These are phyloP conservation scores for Orientallactaga sibirica DNA, from an alignment of 2,797 vertebrate genomes.

Conservation along the genomic window DNA sequence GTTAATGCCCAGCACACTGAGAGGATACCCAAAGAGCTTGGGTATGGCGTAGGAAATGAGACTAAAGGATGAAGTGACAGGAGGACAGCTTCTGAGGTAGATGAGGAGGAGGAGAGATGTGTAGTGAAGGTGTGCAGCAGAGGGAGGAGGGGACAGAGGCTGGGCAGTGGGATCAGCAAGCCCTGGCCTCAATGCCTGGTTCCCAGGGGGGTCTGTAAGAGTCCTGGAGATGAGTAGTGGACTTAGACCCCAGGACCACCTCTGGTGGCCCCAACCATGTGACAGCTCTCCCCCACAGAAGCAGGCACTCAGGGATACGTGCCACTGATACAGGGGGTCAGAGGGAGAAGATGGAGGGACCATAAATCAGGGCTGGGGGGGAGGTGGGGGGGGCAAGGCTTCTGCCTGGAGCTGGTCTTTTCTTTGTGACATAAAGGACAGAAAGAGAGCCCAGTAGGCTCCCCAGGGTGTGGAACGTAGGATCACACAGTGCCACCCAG, in stretches of 20 bases:
- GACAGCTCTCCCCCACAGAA: not conserved
- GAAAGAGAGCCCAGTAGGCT: not conserved
- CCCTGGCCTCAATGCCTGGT: not conserved
- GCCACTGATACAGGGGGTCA: not conserved
- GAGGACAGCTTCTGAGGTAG: not conserved
- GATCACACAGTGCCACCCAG: not conserved
- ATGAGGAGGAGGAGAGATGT: accelerated
- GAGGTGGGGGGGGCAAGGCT: accelerated
- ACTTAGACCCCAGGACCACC: not conserved
- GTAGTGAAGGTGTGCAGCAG: not conserved
- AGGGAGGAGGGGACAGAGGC: no score
- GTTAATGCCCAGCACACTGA: not conserved
- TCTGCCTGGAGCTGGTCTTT: not conserved
- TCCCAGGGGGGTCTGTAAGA: accelerated
- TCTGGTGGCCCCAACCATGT: not conserved
- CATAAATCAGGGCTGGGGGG: accelerated
- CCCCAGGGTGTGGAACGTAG: not conserved
- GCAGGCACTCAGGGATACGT: not conserved
- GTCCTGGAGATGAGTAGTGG: not conserved
- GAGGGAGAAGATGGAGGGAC: not conserved
- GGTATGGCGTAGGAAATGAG: not conserved
- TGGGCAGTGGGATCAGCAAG: not conserved
- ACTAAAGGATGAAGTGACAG: accelerated
- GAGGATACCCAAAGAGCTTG: not conserved
- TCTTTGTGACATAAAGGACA: not conserved